Conservation (phyloP, 2,113 vertebrate species). For the Cromileptes altivelis region DNA sequence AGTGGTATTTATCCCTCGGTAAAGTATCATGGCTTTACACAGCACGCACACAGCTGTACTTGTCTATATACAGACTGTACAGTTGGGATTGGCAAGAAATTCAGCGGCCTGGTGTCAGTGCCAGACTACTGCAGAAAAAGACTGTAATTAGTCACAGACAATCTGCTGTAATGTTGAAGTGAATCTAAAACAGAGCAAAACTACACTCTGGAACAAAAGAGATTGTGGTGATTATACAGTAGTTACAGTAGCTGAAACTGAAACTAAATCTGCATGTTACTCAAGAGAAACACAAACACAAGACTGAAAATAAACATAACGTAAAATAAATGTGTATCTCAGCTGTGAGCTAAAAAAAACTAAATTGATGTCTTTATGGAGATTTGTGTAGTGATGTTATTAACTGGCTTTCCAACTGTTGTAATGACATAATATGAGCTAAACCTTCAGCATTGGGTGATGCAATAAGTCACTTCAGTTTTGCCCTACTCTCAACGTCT, state of each 20-base stretch:
- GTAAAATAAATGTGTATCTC: not conserved
- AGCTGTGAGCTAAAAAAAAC: not conserved
- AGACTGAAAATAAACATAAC: not conserved
- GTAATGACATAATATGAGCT: not conserved
- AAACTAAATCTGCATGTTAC: constrained; percentile 19
- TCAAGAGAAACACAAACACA: not conserved
- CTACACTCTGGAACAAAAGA: constrained; percentile 4
- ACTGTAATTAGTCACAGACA: constrained; percentile 57
- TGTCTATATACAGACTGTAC: constrained; percentile 35
- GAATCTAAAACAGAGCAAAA: constrained; percentile 13
- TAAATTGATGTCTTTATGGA: not conserved
- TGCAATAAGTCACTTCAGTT: not conserved
- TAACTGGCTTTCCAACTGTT: not conserved
- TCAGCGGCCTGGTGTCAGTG: constrained; percentile 27
- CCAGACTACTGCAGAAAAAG: constrained; percentile 17
- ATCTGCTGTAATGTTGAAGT: constrained; percentile 56
- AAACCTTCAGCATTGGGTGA: not conserved
- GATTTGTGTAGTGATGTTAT: not conserved
- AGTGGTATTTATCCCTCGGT: not conserved
- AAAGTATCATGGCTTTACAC: not conserved
- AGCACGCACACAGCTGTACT: constrained; percentile 26
- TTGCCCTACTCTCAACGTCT: not conserved
- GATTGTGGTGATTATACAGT: constrained; percentile 26
- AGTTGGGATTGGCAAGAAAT: constrained; percentile 24
- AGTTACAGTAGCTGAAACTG: constrained; percentile 38